Evolutionary conservation across 2,797 vertebrate genomes (phyloP).

Genomic region (Vespertilio murinus): DNA sequence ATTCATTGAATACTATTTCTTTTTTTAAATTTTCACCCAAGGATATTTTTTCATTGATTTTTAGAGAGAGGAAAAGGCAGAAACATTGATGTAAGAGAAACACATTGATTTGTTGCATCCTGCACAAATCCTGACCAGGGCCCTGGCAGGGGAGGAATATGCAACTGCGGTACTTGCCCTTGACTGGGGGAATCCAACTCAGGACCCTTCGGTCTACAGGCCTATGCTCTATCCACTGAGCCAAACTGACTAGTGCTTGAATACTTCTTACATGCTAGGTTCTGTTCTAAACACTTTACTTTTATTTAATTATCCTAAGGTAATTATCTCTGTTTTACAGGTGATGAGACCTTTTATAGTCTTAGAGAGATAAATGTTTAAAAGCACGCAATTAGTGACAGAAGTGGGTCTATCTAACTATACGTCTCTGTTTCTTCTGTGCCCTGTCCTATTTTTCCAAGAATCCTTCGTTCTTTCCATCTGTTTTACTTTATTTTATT

Average conservation of each 20-base stretch:
- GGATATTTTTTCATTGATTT: too few species aligned
- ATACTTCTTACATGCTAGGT: neutral
- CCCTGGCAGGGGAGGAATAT: too few species aligned
- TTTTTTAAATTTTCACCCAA: too few species aligned
- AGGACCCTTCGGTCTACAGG: too few species aligned
- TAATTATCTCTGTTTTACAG: neutral
- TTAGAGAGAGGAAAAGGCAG: too few species aligned
- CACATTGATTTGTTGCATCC: too few species aligned
- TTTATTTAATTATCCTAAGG: constrained; percentile 19
- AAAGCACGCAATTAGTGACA: neutral
- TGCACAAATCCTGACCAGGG: too few species aligned
- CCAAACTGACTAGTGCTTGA: neutral
- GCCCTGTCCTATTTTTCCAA: neutral
- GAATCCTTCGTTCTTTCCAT: neutral
- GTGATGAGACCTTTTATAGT: neutral
- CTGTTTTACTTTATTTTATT: too few species aligned
- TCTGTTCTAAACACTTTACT: neutral
- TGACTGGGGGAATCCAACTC: too few species aligned
- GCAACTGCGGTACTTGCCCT: too few species aligned
- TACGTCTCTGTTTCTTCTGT: neutral
- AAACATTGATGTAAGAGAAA: too few species aligned
- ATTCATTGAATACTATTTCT: neutral
- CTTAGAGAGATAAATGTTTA: neutral
- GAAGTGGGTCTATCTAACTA: neutral
- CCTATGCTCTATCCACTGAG: too few species aligned